Evolutionary conservation across 2,888 invertebrate species (phyloP).

Genomic region (Rhagonycha lutea): DNA sequence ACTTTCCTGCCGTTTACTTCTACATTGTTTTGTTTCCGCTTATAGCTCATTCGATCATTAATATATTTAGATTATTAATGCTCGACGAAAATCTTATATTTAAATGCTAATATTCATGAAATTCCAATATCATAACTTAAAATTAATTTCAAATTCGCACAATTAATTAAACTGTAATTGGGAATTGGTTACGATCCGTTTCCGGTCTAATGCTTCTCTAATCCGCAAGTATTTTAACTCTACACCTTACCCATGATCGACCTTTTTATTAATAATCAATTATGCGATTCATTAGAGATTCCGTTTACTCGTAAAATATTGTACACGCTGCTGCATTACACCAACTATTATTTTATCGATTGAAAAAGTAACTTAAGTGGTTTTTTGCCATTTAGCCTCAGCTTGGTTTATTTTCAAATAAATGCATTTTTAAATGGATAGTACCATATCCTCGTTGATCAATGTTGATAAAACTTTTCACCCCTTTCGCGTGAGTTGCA

Average conservation of each 20-base stretch:
- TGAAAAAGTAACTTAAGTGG: neutral
- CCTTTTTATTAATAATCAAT: constrained; percentile 32
- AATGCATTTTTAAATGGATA: neutral
- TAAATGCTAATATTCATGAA: neutral
- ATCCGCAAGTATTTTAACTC: constrained; percentile 24
- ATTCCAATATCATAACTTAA: constrained; percentile 5
- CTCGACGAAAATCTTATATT: neutral
- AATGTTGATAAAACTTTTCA: too few relatives aligned
- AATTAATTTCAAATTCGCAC: constrained; percentile 12
- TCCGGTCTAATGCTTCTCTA: constrained; percentile 19
- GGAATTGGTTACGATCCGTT: constrained; percentile 8
- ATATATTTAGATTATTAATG: constrained; percentile 11
- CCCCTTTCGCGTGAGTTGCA: too few relatives aligned
- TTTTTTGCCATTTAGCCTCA: neutral
- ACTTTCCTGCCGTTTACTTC: constrained; percentile 32
- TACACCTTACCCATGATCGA: constrained; percentile 21
- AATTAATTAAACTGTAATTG: constrained; percentile 24
- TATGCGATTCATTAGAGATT: constrained; percentile 24
- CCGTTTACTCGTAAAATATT: neutral
- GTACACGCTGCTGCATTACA: neutral
- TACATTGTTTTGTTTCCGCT: constrained; percentile 20
- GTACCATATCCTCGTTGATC: neutral
- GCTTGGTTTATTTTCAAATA: neutral
- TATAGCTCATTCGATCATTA: constrained; percentile 6
- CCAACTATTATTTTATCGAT: neutral